Conservation (phyloP, 2,888 invertebrate species). For the Stegana nigrithorax region DNA sequence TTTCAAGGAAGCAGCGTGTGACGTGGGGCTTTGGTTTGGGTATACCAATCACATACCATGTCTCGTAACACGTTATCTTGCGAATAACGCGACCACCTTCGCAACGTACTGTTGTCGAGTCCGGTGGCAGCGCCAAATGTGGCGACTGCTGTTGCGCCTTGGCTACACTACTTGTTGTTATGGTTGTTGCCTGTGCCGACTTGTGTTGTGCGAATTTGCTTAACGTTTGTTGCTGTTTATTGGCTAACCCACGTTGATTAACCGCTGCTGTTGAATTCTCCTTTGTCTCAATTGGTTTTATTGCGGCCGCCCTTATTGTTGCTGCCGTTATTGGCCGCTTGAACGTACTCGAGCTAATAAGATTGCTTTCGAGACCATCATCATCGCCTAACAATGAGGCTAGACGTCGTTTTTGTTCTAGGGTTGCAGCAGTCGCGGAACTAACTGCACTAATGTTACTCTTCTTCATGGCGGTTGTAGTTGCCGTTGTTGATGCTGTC, state of each 20-base stretch:
- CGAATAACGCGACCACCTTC: slow-evolving; percentile 66
- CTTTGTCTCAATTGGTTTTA: slow-evolving; percentile 38
- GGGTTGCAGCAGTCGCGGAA: background rate
- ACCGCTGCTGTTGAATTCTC: slow-evolving; percentile 29
- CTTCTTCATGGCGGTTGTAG: background rate
- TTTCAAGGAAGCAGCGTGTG: slow-evolving; percentile 57
- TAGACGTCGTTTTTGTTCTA: slow-evolving; percentile 32
- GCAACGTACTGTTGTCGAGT: slow-evolving; percentile 62
- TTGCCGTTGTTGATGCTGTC: background rate
- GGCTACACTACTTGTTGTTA: background rate
- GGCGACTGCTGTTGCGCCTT: slow-evolving; percentile 25
- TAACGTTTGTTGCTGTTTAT: too few relatives aligned
- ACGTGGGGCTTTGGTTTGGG: slow-evolving; percentile 40
- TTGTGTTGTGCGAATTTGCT: background rate
- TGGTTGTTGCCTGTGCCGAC: background rate
- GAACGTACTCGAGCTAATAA: slow-evolving; percentile 23
- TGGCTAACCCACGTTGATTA: slow-evolving; percentile 26
- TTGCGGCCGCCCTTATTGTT: slow-evolving; percentile 5
- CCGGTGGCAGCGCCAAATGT: slow-evolving; percentile 50
- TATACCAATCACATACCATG: slow-evolving; percentile 67
- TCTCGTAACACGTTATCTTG: slow-evolving; percentile 69
- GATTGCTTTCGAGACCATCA: slow-evolving; percentile 8
- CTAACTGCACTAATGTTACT: background rate
- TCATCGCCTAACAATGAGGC: slow-evolving; percentile 36
- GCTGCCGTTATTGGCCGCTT: slow-evolving; percentile 42